Percentiles rank a stretch among this genome's conserved stretches.
Evolutionary conservation across 2,888 invertebrate species (phyloP).

Genomic region (Anthophora plumipes): DNA sequence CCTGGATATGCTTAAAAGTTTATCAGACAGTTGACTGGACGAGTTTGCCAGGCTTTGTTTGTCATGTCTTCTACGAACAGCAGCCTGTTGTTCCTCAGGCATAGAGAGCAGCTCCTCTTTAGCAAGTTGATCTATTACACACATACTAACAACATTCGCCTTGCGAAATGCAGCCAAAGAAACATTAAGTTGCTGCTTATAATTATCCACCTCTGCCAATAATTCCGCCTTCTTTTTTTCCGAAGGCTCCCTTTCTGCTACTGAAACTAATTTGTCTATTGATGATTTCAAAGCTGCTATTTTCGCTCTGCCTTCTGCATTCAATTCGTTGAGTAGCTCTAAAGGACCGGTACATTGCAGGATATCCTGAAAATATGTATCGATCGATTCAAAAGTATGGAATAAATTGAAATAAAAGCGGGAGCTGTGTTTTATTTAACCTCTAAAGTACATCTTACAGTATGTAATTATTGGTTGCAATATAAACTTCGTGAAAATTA

Average conservation of each 20-base stretch:
- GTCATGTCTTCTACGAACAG: slow-evolving; percentile 89
- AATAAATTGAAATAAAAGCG: neutral
- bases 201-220: slow-evolving; percentile 88
- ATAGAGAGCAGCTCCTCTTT: slow-evolving; percentile 89
- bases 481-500: neutral
- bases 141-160: slow-evolving; percentile 91
- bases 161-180: slow-evolving; percentile 91
- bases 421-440: neutral
- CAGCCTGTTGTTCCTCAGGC: slow-evolving; percentile 86
- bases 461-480: neutral
- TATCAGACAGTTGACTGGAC: slow-evolving; percentile 93
- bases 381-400: neutral
- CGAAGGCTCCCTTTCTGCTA: slow-evolving; percentile 85
- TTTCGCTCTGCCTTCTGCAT: slow-evolving; percentile 90
- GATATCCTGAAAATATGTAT: slow-evolving; percentile 88
- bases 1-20: slow-evolving; percentile 92
- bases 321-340: slow-evolving; percentile 89
- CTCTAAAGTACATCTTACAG: neutral
- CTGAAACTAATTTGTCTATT: slow-evolving; percentile 89
- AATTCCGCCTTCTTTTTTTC: slow-evolving; percentile 88
- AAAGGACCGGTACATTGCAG: slow-evolving; percentile 90
- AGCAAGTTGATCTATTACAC: slow-evolving; percentile 91
- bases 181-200: slow-evolving; percentile 90
- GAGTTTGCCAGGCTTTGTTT: slow-evolving; percentile 89
- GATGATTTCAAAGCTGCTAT: slow-evolving; percentile 89